Percentiles rank a stretch among this genome's conserved stretches.
Evolutionary conservation across 2,888 invertebrate species (phyloP).

Genomic region (Cryptocheilus praepositus): DNA sequence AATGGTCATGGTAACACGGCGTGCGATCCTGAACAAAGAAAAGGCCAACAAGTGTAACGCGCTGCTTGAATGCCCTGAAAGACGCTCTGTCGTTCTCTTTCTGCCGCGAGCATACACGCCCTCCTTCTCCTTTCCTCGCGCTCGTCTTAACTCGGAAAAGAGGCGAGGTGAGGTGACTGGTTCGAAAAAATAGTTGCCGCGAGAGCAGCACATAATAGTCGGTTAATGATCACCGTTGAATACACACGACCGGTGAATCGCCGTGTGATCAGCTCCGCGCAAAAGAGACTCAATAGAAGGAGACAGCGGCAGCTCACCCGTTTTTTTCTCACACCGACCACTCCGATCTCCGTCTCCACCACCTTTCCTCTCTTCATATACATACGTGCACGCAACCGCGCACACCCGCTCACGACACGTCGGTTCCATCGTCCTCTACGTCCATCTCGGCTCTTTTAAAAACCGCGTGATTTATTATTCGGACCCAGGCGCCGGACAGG

Average conservation of each 20-base stretch:
- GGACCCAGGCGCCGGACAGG: conserved; percentile 58
- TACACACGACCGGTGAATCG: conserved; percentile 57
- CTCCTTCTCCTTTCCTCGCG: neutral
- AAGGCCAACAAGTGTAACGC: conserved; percentile 58
- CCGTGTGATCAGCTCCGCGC: conserved; percentile 44
- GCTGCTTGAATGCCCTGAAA: conserved; percentile 47
- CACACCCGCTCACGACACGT: no score
- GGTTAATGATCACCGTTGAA: conserved; percentile 61
- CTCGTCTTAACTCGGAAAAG: conserved; percentile 16
- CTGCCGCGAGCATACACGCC: neutral
- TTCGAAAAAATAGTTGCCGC: conserved; percentile 42
- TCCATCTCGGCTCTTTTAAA: conserved; percentile 37
- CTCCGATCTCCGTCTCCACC: neutral
- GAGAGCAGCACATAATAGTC: conserved; percentile 54
- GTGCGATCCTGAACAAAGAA: conserved; percentile 48
- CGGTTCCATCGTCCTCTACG: neutral
- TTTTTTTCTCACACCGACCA: neutral
- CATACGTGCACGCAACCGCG: no score
- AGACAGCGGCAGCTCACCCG: conserved; percentile 15
- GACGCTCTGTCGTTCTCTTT: conserved; percentile 15
- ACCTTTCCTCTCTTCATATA: neutral
- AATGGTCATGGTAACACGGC: conserved; percentile 46
- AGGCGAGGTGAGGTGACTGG: conserved; percentile 45
- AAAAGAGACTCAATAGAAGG: conserved; percentile 23
- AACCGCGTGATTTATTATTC: conserved; percentile 61